Conservation (phyloP, 1,140 invertebrate species). For the Drosophila quadrilineata region DNA sequence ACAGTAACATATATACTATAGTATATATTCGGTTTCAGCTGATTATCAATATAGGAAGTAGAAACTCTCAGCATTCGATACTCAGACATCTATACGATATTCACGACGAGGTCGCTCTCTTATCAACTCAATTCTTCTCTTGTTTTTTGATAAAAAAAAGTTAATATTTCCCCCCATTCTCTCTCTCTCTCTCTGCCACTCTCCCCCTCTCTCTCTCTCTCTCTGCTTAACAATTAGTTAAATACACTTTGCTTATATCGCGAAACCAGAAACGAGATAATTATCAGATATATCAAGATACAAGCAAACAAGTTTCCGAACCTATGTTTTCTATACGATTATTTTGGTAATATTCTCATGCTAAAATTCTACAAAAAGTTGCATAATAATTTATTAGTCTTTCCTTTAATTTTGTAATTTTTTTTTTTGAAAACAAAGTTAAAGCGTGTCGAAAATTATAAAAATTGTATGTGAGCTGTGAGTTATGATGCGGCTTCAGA, state of each 20-base stretch:
- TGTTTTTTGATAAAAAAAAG: slow-evolving; percentile 7
- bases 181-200: no score
- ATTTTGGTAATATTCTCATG: no score
- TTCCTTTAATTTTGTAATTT: background rate
- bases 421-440: no score
- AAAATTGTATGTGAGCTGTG: no score
- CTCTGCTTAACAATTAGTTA: slow-evolving; percentile 22
- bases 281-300: slow-evolving; percentile 19
- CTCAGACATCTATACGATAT: slow-evolving; percentile 18
- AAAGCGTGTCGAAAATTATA: no score
- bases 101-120: slow-evolving; percentile 22
- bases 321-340: no score
- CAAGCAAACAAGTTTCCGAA: slow-evolving; percentile 24
- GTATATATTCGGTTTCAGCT: slow-evolving; percentile 20
- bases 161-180: no score
- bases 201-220: no score
- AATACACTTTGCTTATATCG: slow-evolving; percentile 11
- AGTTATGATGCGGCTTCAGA: no score
- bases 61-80: slow-evolving; percentile 12
- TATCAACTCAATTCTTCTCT: slow-evolving; percentile 24
- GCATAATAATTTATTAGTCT: no score
- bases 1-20: background rate
- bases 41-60: slow-evolving; percentile 7
- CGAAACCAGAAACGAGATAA: slow-evolving; percentile 7
- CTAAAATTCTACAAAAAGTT: no score